Conservation (phyloP, 2,888 invertebrate genomes). For the Harpagoxenus sublaevis region DNA sequence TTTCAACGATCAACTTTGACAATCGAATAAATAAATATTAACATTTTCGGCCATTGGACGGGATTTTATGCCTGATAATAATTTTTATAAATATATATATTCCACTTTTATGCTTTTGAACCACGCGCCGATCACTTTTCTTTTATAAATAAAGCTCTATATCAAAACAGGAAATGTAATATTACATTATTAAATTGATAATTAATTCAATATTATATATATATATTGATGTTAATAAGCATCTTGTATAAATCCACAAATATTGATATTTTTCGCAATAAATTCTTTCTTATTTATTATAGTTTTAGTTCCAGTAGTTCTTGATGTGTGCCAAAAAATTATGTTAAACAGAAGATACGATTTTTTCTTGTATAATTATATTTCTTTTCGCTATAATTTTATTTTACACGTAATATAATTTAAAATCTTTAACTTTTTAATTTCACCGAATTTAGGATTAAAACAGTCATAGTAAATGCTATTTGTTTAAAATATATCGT, state of each 20-base stretch:
- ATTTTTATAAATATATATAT: neutral
- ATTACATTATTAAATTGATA: neutral
- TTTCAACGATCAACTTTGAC: neutral
- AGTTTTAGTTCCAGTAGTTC: no score
- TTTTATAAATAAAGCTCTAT: neutral
- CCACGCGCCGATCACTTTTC: neutral
- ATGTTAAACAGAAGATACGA: no score
- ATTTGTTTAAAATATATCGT: neutral
- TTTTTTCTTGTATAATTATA: no score
- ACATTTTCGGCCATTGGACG: neutral
- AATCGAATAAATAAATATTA: slow-evolving; percentile 2
- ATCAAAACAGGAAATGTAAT: neutral
- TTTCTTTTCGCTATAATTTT: no score
- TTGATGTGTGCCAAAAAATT: no score
- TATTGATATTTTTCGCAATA: neutral
- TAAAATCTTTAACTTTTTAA: no score
- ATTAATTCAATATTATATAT: neutral
- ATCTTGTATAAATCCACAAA: neutral
- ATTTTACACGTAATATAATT: no score
- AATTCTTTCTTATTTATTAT: neutral
- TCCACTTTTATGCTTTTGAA: neutral
- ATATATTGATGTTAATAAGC: neutral
- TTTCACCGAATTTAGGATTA: no score
- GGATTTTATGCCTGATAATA: neutral
- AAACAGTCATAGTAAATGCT: no score